Base-by-base conservation (phyloP, 2,888 invertebrate genomes). In the Amaurobius ferox region DNA sequence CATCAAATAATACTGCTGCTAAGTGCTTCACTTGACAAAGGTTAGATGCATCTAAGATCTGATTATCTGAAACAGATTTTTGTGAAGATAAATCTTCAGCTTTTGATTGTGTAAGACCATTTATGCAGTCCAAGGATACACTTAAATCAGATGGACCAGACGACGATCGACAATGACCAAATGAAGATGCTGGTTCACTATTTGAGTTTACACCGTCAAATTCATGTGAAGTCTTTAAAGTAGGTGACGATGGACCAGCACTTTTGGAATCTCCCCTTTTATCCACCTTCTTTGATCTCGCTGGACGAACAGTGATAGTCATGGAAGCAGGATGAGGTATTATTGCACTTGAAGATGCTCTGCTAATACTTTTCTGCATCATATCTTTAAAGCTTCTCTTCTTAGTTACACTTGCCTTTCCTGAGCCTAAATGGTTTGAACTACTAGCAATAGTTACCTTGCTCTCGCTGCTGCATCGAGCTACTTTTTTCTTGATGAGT, bases 271-370 rank as follows among this genome's bases (percentile, higher is more conserved):
- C 48, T 0, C 28, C 19, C 13, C 61, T 40, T 6, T 35, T 71
- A 0, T 40, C 44, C 6, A 11, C 23, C n/a, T 35, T 71, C 23
- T 61, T 85, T n/a, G 66, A 67, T 48, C 29, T 67, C 0, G 85
- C 68, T 35, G 85, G 85, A 13, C 55, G 61, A 39, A 86, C 44
- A 1, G 74, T 86, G 9, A 79, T 79, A 5, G 67, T 76, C 86
- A 79, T 86, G 7, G 79, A 70, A 67, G 79, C 61, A 16, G 79
- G 79, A 28, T 86, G 85, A 19, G 85, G 85, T 40, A 86, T 86
- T 67, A 86, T 79, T 67, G 85, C 78, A 79, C 79, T 78, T 5
- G 73, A 29, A 13, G 78, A 62, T 61, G 72, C 44, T 44, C 61
- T 67, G 11, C 23, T 68, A 1, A 64, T 55, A 0, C 68, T 32